Percentiles rank a stretch among this genome's conserved stretches.
These are phyloP conservation scores for Garra rufa DNA, from an alignment of 2,113 vertebrate genomes.

Conservation along the genomic window DNA sequence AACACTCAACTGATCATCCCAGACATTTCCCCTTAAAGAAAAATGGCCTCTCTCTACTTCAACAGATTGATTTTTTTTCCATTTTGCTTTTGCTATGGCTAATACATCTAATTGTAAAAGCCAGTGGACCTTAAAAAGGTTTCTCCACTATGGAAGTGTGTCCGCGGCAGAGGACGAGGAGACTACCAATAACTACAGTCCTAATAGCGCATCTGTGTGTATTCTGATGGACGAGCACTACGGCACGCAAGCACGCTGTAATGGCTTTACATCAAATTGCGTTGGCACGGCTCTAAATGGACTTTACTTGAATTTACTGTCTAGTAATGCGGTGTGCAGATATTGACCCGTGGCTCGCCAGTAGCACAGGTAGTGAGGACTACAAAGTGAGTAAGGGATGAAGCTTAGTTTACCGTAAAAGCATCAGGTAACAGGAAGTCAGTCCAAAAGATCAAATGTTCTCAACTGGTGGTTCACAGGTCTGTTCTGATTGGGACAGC, in stretches of 20 bases:
- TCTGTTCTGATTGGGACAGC: constrained; percentile 11
- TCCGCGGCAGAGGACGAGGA: neutral
- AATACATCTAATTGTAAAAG: constrained; percentile 58
- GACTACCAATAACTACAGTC: constrained; percentile 27
- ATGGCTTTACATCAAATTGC: neutral
- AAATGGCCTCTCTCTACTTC: constrained; percentile 48
- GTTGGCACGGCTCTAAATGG: neutral
- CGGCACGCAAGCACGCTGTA: neutral
- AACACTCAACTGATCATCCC: constrained; percentile 24
- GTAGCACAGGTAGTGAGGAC: neutral
- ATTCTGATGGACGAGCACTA: constrained; percentile 8
- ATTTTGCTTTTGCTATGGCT: constrained; percentile 50
- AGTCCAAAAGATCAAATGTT: constrained; percentile 11
- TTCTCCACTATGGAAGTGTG: constrained; percentile 11
- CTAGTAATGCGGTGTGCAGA: constrained; percentile 27
- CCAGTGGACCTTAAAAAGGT: constrained; percentile 44
- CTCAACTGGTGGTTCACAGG: neutral
- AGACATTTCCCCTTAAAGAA: constrained; percentile 36
- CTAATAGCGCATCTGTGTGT: constrained; percentile 22
- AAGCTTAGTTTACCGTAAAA: neutral
- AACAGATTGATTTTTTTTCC: constrained; percentile 50
- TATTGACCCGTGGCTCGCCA: neutral
- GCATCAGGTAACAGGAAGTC: neutral
- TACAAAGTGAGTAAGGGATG: neutral
- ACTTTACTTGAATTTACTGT: constrained; percentile 14